Evolutionary conservation across 2,113 vertebrate genomes (phyloP).

Genomic region (Crotophaga sulcirostris): DNA sequence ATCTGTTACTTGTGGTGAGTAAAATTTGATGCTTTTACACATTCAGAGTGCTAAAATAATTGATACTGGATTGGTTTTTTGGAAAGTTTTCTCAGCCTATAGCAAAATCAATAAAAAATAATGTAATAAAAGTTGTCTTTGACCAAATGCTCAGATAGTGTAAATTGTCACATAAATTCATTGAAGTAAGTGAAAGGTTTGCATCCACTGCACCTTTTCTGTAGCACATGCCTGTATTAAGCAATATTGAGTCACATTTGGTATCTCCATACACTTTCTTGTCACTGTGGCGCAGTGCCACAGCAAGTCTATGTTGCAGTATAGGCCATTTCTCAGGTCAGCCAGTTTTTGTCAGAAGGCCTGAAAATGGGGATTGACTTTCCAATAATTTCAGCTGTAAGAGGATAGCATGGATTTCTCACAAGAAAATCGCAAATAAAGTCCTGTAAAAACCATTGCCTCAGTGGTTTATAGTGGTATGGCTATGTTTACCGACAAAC

Average conservation of each 20-base stretch:
- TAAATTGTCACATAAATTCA: background rate
- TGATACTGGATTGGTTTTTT: background rate
- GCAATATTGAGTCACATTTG: background rate
- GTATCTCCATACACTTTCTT: background rate
- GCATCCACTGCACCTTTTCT: background rate
- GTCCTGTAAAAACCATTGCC: background rate
- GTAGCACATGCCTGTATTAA: background rate
- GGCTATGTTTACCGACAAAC: background rate
- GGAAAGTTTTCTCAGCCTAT: background rate
- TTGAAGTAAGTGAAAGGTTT: background rate
- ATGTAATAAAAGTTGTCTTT: background rate
- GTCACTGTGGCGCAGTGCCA: background rate
- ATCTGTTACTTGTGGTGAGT: conserved; percentile 68
- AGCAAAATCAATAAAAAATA: background rate
- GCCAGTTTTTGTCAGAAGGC: background rate
- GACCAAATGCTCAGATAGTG: background rate
- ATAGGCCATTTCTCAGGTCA: background rate
- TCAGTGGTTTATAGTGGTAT: background rate
- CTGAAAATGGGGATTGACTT: background rate
- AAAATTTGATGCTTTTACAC: background rate
- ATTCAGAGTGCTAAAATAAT: background rate
- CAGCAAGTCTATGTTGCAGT: background rate
- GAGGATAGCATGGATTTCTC: background rate
- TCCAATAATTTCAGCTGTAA: background rate
- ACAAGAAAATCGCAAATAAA: background rate